Conservation (phyloP, 2,113 vertebrate species). For the Cinclus mexicanus region DNA sequence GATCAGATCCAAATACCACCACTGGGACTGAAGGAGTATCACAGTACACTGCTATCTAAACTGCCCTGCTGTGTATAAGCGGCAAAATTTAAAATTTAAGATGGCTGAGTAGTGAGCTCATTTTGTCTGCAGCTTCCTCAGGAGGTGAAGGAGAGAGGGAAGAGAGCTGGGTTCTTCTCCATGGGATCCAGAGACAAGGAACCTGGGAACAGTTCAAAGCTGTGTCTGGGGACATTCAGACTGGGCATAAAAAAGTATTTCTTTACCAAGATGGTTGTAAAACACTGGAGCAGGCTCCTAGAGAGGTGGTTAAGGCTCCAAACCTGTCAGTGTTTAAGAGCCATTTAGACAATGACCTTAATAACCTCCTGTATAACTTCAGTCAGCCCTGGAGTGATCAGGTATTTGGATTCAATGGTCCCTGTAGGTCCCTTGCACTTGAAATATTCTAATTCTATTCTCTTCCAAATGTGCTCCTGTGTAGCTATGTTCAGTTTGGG, state of each 20-base stretch:
- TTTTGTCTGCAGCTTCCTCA: neutral
- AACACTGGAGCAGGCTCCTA: neutral
- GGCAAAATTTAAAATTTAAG: neutral
- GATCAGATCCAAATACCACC: neutral
- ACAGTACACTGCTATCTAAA: neutral
- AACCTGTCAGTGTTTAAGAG: neutral
- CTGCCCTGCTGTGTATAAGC: fast-evolving
- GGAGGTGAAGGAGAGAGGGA: neutral
- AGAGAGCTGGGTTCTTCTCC: neutral
- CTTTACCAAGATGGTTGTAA: neutral
- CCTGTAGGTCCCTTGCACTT: neutral
- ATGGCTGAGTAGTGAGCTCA: neutral
- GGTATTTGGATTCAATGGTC: neutral
- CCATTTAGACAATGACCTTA: neutral
- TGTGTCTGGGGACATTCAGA: fast-evolving
- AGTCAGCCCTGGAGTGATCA: neutral
- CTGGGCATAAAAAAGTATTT: neutral
- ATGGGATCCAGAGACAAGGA: neutral
- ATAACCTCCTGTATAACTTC: neutral
- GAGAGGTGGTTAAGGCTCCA: neutral
- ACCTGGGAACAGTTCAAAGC: neutral
- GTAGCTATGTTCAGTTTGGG: neutral
- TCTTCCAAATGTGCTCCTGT: neutral
- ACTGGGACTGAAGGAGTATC: neutral
- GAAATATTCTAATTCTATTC: neutral